Percentiles rank a stretch among this genome's conserved stretches.
Evolutionary conservation across 2,797 vertebrate genomes (phyloP).

Genomic region (Chlorospingus flavigularis): DNA sequence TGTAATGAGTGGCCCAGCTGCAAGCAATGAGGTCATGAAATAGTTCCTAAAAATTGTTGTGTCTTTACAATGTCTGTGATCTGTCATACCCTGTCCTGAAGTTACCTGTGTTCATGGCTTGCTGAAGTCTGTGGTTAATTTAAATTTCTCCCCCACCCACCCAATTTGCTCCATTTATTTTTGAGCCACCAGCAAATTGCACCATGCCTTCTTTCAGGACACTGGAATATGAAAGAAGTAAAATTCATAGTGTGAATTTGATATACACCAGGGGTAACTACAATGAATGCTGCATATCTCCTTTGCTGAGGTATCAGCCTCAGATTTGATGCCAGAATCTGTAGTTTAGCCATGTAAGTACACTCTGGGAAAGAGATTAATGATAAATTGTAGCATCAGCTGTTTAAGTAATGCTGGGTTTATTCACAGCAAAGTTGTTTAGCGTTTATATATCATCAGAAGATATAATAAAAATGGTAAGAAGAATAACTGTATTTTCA

Average conservation of each 20-base stretch:
- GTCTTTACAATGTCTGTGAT: neutral
- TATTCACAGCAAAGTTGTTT: neutral
- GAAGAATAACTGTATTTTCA: neutral
- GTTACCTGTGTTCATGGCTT: neutral
- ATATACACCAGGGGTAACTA: neutral
- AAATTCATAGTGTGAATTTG: neutral
- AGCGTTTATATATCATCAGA: neutral
- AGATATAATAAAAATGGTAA: neutral
- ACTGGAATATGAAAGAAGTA: neutral
- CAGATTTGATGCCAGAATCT: neutral
- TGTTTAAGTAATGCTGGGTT: neutral
- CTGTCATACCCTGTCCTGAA: neutral
- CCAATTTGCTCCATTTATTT: neutral
- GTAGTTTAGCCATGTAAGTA: neutral
- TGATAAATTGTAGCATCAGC: neutral
- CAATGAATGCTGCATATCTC: neutral
- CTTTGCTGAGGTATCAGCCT: neutral
- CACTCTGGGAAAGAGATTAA: neutral
- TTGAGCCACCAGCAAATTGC: neutral
- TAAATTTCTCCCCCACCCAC: neutral
- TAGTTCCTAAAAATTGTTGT: neutral
- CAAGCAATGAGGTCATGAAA: neutral
- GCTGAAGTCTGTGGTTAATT: neutral
- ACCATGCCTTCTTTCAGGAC: neutral
- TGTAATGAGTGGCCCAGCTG: neutral